These are phyloP conservation scores for Shargacucullia verbasci DNA, from an alignment of 2,888 invertebrate genomes.

Conservation along the genomic window DNA sequence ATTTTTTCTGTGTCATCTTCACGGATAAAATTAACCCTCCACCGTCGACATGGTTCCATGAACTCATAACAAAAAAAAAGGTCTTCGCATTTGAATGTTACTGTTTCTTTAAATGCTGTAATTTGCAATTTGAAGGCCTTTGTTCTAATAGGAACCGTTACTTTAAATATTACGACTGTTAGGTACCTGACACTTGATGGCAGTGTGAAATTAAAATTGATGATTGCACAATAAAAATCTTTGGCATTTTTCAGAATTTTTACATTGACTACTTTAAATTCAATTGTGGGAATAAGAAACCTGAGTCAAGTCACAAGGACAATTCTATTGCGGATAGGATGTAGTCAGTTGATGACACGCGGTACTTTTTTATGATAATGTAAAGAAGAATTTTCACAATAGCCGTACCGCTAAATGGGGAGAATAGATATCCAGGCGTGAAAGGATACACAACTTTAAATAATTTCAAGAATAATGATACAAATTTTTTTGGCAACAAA, in stretches of 20 bases:
- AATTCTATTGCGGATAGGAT: conserved; percentile 68
- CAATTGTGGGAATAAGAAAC: conserved; percentile 55
- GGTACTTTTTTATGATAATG: conserved; percentile 52
- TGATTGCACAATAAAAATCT: conserved; percentile 8
- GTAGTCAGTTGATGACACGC: conserved; percentile 58
- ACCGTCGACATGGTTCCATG: conserved; percentile 52
- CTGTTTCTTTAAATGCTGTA: conserved; percentile 45
- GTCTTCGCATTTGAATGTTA: conserved; percentile 35
- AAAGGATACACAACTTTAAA: no score
- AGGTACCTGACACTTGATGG: conserved; percentile 17
- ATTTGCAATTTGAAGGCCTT: conserved; percentile 47
- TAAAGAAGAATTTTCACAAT: conserved; percentile 24
- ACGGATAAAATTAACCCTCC: conserved; percentile 48
- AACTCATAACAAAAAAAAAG: conserved; percentile 39
- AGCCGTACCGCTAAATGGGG: no score
- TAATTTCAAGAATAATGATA: no score
- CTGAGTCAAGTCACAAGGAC: conserved; percentile 63
- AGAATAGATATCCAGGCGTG: no score
- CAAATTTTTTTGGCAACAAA: no score
- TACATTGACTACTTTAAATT: conserved; percentile 21
- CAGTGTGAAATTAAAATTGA: conserved; percentile 15
- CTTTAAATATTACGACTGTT: conserved; percentile 28
- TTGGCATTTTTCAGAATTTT: conserved; percentile 4
- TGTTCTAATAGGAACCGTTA: conserved; percentile 47
- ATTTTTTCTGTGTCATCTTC: conserved; percentile 29